Conservation (phyloP, 2,797 vertebrate genomes). For the Lepidocolaptes lacrymiger region DNA sequence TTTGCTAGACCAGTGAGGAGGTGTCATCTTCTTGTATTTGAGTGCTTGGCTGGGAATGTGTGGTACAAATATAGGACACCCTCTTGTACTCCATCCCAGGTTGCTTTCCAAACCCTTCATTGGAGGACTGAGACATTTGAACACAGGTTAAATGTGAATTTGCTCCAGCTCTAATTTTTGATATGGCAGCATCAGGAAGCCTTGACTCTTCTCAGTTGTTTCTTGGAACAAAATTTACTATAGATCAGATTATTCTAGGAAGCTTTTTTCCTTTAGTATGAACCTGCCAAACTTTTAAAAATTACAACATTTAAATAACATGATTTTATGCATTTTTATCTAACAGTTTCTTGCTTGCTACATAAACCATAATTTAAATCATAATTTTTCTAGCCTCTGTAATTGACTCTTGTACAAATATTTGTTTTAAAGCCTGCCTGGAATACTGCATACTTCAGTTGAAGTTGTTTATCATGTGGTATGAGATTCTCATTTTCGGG, state of each 20-base stretch:
- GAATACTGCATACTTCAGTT: slow-evolving; percentile 80
- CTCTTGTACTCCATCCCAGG: background rate
- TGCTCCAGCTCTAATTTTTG: background rate
- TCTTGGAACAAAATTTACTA: background rate
- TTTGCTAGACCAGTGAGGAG: background rate
- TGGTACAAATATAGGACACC: background rate
- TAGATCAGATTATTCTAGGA: background rate
- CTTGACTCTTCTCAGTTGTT: background rate
- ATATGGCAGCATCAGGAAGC: background rate
- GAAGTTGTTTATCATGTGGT: slow-evolving; percentile 87
- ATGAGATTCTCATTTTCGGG: slow-evolving; percentile 77
- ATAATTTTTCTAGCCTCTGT: slow-evolving; percentile 50
- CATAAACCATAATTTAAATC: slow-evolving; percentile 47
- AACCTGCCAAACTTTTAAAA: background rate
- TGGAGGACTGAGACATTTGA: background rate
- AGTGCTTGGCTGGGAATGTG: background rate
- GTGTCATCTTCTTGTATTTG: rapidly evolving
- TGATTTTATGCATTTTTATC: slow-evolving; percentile 10
- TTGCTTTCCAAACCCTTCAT: background rate
- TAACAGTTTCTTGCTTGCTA: slow-evolving; percentile 33
- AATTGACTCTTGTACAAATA: slow-evolving; percentile 77
- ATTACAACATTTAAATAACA: background rate
- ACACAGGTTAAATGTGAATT: background rate
- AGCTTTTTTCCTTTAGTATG: background rate
- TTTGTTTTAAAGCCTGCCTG: slow-evolving; percentile 84